phyloP scores from a whole-genome alignment of 2,797 vertebrate species.

The Esox masquinongy region DNA sequence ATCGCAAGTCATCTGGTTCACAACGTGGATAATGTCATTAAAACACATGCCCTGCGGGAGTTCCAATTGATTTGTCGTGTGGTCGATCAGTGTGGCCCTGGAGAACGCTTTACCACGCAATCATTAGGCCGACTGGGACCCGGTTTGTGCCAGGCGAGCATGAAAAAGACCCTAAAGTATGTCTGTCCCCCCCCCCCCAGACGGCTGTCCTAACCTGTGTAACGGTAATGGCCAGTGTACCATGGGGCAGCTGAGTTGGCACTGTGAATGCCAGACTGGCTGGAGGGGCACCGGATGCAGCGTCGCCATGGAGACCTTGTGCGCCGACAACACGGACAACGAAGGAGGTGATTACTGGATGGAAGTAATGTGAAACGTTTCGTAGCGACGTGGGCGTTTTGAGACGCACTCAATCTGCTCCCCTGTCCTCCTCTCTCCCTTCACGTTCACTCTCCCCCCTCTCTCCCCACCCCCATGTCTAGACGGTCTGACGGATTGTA shows the following conservation, averaged over 20 bases:
- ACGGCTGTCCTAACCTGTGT: constrained; percentile 89
- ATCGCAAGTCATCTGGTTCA: too few relatives aligned
- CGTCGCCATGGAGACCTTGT: constrained; percentile 90
- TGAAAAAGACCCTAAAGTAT: too few relatives aligned
- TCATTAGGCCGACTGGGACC: too few relatives aligned
- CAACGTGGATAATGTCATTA: too few relatives aligned
- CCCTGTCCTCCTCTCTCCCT: too few relatives aligned
- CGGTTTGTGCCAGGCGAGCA: too few relatives aligned
- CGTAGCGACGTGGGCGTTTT: neutral
- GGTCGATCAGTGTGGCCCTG: too few relatives aligned
- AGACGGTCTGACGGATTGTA: constrained; percentile 77
- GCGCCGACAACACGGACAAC: constrained; percentile 88
- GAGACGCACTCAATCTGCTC: constrained; percentile 11
- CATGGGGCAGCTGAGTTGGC: constrained; percentile 90
- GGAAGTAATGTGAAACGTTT: neutral
- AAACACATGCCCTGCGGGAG: too few relatives aligned
- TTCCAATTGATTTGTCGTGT: too few relatives aligned
- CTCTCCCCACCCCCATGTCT: constrained; percentile 46
- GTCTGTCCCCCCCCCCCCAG: constrained; percentile 56
- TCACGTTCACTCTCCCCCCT: neutral
- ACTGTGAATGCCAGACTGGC: constrained; percentile 88
- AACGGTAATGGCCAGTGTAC: constrained; percentile 88
- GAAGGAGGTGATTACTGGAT: constrained; percentile 82
- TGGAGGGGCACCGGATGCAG: constrained; percentile 88
- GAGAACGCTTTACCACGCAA: too few relatives aligned